phyloP scores from a whole-genome alignment of 2,888 invertebrate species.

The Formica aserva region DNA sequence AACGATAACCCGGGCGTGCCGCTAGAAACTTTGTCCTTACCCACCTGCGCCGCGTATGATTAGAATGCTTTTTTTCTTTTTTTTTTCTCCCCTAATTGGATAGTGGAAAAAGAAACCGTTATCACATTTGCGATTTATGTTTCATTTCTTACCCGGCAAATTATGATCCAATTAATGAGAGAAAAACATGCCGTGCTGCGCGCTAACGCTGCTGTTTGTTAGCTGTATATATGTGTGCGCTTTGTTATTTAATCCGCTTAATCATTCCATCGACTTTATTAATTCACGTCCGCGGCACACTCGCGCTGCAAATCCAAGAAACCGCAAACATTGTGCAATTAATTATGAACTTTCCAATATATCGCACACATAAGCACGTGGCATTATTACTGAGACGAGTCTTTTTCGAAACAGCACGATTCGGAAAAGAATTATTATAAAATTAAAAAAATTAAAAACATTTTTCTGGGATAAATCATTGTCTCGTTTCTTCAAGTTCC shows the following conservation, averaged over 20 bases:
- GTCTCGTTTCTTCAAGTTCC: neutral
- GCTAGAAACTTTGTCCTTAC: constrained; percentile 18
- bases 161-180: constrained; percentile 51
- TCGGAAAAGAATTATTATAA: neutral
- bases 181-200: neutral
- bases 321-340: constrained; percentile 11
- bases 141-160: constrained; percentile 47
- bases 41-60: constrained; percentile 15
- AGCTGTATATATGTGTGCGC: neutral
- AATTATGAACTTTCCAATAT: neutral
- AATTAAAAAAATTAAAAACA: neutral
- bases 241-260: constrained; percentile 44
- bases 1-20: neutral
- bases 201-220: constrained; percentile 36
- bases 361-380: neutral
- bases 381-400: neutral
- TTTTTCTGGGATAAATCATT: neutral
- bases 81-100: constrained; percentile 25
- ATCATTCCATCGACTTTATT: constrained; percentile 38
- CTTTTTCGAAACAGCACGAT: neutral
- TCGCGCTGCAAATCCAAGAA: neutral
- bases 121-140: constrained; percentile 47
- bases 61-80: constrained; percentile 9
- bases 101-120: constrained; percentile 40
- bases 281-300: neutral